A percentile compares a stretch with the other conserved stretches of the same genome.
Conservation (phyloP, 2,113 vertebrate species). For the Alouatta palliata region DNA sequence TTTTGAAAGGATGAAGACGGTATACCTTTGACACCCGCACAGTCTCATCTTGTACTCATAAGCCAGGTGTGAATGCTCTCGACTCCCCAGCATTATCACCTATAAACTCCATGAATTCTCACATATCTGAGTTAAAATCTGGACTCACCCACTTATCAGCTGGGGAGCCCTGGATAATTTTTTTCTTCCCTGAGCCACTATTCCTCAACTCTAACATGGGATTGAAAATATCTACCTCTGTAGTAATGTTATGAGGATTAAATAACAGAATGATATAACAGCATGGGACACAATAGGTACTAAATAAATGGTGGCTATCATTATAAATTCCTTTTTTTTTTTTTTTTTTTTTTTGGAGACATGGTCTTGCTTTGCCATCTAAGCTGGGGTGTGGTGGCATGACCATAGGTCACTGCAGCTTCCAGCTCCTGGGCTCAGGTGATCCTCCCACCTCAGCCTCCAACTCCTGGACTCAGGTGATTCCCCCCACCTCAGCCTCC, state of each 20-base stretch:
- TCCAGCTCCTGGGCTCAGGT: too few relatives aligned
- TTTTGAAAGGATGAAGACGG: neutral
- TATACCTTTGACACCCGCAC: neutral
- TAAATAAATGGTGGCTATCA: neutral
- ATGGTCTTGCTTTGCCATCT: too few relatives aligned
- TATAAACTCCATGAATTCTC: neutral
- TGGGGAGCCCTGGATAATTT: neutral
- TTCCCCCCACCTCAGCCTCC: too few relatives aligned
- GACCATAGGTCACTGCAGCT: too few relatives aligned
- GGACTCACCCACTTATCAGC: neutral
- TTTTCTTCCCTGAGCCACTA: neutral
- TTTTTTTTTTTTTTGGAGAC: too few relatives aligned
- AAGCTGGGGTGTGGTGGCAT: too few relatives aligned
- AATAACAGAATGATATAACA: neutral
- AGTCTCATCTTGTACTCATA: neutral
- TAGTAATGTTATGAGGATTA: neutral
- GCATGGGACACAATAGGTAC: neutral
- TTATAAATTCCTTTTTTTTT: neutral
- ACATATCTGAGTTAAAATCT: neutral
- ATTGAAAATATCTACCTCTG: neutral
- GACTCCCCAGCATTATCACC: neutral
- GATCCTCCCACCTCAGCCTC: too few relatives aligned
- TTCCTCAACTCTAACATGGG: conserved; percentile 33
- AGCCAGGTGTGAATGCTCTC: neutral
- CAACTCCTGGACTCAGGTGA: too few relatives aligned